A percentile compares a stretch with the other conserved stretches of the same genome.
phyloP scores from a whole-genome alignment of 2,797 vertebrate species.

The Salarias fasciatus region DNA sequence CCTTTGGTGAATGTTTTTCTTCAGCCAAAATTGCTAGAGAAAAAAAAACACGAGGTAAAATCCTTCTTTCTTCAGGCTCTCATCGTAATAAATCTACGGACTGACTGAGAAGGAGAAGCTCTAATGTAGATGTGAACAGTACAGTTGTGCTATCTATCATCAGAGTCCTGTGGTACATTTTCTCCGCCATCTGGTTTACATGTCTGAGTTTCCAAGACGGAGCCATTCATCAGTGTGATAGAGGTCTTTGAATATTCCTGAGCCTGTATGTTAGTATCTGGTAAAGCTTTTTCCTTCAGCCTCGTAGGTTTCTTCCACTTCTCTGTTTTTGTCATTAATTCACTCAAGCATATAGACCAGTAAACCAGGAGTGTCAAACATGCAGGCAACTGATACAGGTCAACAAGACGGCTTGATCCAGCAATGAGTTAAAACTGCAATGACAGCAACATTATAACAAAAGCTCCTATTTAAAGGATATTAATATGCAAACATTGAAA shows the following conservation, averaged over 20 bases:
- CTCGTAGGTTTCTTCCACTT: neutral
- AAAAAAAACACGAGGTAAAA: neutral
- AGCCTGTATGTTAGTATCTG: conserved; percentile 25
- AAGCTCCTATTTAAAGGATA: too few relatives aligned
- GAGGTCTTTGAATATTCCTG: conserved; percentile 2
- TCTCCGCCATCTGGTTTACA: conserved; percentile 63
- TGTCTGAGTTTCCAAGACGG: conserved; percentile 42
- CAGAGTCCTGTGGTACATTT: conserved; percentile 11
- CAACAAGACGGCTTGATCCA: too few relatives aligned
- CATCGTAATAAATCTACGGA: conserved; percentile 5
- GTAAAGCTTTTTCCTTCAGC: conserved; percentile 15
- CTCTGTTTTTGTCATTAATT: conserved; percentile 7
- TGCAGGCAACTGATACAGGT: too few relatives aligned
- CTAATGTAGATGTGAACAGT: neutral
- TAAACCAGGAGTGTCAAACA: too few relatives aligned
- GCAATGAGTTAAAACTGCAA: too few relatives aligned
- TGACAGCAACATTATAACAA: too few relatives aligned
- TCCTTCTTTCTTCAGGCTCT: neutral
- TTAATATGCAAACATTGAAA: too few relatives aligned
- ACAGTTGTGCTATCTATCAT: conserved; percentile 21
- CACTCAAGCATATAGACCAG: conserved; percentile 11
- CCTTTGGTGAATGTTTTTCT: neutral
- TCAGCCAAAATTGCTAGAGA: neutral
- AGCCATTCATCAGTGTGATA: conserved; percentile 57
- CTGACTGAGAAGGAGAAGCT: neutral